phyloP scores from a whole-genome alignment of 1,140 invertebrate genomes.

The Nylanderia fulva region DNA sequence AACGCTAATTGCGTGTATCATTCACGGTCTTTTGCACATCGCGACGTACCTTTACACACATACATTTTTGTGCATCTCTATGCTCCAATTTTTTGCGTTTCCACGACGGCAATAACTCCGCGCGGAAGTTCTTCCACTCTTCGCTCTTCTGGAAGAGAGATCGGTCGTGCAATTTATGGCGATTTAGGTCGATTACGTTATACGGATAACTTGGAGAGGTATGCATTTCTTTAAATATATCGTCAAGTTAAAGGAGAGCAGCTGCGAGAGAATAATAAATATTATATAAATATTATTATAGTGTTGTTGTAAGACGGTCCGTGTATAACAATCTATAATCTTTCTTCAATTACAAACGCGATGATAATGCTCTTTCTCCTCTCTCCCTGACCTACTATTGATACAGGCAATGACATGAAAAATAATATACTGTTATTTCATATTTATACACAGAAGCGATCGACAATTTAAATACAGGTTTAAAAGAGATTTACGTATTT shows the following conservation, averaged over 20 bases:
- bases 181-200: slow-evolving; percentile 54
- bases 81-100: slow-evolving; percentile 27
- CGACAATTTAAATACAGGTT: neutral
- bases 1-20: slow-evolving; percentile 11
- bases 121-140: slow-evolving; percentile 32
- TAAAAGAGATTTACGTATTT: neutral
- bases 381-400: slow-evolving; percentile 35
- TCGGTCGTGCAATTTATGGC: slow-evolving; percentile 49
- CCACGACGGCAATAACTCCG: slow-evolving; percentile 43
- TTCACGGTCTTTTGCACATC: slow-evolving; percentile 23
- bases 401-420: neutral
- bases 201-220: slow-evolving; percentile 28
- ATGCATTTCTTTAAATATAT: slow-evolving; percentile 54
- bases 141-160: slow-evolving; percentile 59
- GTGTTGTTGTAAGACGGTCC: neutral
- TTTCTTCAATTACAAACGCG: slow-evolving; percentile 25
- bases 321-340: neutral
- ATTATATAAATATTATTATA: too few species aligned
- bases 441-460: neutral
- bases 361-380: neutral
- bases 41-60: neutral
- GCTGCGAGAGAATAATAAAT: too few species aligned
- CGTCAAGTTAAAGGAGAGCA: slow-evolving; percentile 17
- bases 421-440: neutral
- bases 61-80: slow-evolving; percentile 19